Conservation (phyloP, 2,888 invertebrate genomes). For the Ditylenchus weischeri region DNA sequence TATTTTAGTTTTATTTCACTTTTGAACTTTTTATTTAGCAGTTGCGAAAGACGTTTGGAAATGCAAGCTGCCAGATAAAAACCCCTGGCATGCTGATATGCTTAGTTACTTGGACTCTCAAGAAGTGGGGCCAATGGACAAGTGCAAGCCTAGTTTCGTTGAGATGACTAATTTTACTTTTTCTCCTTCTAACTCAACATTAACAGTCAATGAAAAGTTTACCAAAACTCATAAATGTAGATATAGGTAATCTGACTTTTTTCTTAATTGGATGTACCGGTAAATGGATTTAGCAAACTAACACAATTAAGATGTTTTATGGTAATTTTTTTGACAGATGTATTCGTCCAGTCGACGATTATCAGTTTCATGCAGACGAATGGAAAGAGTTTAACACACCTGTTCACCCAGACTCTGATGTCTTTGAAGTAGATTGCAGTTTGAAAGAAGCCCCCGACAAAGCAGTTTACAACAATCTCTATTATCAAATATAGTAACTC, state of each 20-base stretch:
- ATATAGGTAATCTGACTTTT: no score
- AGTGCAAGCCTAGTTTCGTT: neutral
- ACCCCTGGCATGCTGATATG: slow-evolving; percentile 6
- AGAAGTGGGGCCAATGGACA: neutral
- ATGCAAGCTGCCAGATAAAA: slow-evolving; percentile 1
- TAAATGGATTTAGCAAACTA: no score
- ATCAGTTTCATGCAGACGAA: neutral
- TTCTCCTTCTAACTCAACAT: no score
- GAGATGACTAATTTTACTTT: neutral
- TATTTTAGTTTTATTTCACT: no score
- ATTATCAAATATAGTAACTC: slow-evolving; percentile 9
- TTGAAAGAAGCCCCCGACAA: neutral
- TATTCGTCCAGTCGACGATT: neutral
- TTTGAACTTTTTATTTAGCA: no score
- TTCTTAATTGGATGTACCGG: no score
- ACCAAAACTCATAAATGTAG: no score
- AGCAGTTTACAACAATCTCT: slow-evolving; percentile 5
- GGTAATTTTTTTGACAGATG: neutral
- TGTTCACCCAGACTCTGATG: neutral
- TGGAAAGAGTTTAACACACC: neutral
- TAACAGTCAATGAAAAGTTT: no score
- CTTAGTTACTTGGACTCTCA: neutral
- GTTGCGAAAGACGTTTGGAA: neutral
- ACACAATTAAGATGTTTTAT: no score
- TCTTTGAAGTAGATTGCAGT: slow-evolving; percentile 4